Conservation (phyloP, 2,888 invertebrate species). For the Drymonia ruficornis region DNA sequence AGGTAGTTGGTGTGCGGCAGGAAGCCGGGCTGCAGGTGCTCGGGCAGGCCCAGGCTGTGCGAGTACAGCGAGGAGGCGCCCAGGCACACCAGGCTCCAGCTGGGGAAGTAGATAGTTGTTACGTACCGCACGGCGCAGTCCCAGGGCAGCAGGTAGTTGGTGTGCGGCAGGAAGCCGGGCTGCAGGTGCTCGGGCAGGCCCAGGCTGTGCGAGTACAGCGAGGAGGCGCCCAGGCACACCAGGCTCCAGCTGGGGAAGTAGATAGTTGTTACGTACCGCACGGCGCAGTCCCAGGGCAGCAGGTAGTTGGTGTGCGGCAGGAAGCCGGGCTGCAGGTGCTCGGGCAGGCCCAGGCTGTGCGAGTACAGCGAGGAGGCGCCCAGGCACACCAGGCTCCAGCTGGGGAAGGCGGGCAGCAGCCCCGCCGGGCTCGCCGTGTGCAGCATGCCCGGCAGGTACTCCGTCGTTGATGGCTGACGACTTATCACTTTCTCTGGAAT, state of each 20-base stretch:
- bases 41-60: constrained; percentile 93
- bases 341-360: constrained; percentile 93
- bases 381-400: constrained; percentile 95
- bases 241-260: not conserved
- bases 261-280: constrained; percentile 48
- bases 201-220: too few relatives aligned
- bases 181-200: too few relatives aligned
- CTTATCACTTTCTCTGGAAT: constrained; percentile 83
- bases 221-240: too few relatives aligned
- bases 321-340: constrained; percentile 94
- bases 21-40: constrained; percentile 94
- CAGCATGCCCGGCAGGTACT: constrained; percentile 96
- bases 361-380: constrained; percentile 96
- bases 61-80: constrained; percentile 96
- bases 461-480: constrained; percentile 92
- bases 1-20: constrained; percentile 95
- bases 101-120: too few relatives aligned
- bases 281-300: constrained; percentile 93
- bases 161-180: too few relatives aligned
- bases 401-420: constrained; percentile 93
- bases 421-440: constrained; percentile 90
- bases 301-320: constrained; percentile 95
- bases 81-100: constrained; percentile 95
- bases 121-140: too few relatives aligned
- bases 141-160: too few relatives aligned